Evolutionary conservation across 2,888 invertebrate genomes (phyloP).

Genomic region (Terebella lapidaria): DNA sequence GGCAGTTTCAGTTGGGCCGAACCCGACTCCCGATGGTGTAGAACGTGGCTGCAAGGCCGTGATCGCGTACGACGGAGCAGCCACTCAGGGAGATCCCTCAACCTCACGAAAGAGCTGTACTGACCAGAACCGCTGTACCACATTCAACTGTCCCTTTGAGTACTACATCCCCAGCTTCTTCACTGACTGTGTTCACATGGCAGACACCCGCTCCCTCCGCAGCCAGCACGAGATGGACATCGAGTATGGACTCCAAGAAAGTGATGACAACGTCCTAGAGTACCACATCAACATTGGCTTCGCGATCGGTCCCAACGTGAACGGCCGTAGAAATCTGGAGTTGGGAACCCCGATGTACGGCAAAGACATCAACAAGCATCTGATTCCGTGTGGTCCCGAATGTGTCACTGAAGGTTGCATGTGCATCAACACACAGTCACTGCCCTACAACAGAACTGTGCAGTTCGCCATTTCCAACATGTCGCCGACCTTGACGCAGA

Average conservation of each 20-base stretch:
- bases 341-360: constrained; percentile 6
- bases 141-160: constrained; percentile 10
- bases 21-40: neutral
- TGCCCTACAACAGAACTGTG: constrained; percentile 10
- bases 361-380: neutral
- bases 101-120: neutral
- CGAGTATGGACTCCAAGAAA: constrained; percentile 2
- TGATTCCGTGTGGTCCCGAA: constrained; percentile 2
- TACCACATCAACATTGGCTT: constrained; percentile 11
- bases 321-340: constrained; percentile 4
- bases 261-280: constrained; percentile 7
- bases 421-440: constrained; percentile 5
- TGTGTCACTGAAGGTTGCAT: constrained; percentile 9
- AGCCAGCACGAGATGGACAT: neutral
- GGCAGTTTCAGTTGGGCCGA: constrained; percentile 1
- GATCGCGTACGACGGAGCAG: neutral
- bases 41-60: constrained; percentile 7
- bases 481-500: neutral
- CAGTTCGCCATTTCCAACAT: constrained; percentile 12
- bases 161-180: neutral
- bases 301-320: constrained; percentile 1
- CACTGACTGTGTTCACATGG: constrained; percentile 1
- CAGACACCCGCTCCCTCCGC: neutral
- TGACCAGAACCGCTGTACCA: neutral
- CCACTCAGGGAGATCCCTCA: neutral